Percentiles rank a stretch among this genome's conserved stretches.
phyloP scores from a whole-genome alignment of 2,113 vertebrate species.

The Aix galericulata region DNA sequence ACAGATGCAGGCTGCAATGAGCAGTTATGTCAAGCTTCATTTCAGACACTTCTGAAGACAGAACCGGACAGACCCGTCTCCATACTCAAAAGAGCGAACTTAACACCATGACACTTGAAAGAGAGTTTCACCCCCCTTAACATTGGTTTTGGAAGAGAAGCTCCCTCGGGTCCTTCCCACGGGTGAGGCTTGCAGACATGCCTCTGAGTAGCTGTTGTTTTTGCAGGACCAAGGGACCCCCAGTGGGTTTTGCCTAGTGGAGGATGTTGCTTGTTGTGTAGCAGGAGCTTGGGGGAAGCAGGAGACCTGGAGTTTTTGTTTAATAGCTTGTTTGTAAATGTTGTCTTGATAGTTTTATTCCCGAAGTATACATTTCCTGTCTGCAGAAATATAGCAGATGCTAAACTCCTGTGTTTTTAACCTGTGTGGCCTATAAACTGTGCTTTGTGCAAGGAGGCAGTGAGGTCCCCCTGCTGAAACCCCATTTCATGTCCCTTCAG shows the following conservation, averaged over 20 bases:
- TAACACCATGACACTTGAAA: fast-evolving
- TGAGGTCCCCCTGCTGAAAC: fast-evolving
- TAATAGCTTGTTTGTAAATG: background rate
- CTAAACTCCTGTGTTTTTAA: background rate
- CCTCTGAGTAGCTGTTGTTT: background rate
- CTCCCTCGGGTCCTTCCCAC: fast-evolving
- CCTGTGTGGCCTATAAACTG: background rate
- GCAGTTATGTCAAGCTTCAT: background rate
- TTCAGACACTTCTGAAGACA: background rate
- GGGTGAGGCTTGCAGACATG: fast-evolving
- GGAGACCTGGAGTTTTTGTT: background rate
- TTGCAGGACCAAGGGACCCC: background rate
- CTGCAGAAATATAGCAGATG: background rate
- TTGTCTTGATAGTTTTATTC: background rate
- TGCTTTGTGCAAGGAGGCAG: background rate
- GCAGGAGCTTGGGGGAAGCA: background rate
- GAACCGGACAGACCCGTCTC: background rate
- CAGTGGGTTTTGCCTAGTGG: fast-evolving
- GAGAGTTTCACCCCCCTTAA: fast-evolving
- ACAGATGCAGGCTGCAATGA: background rate
- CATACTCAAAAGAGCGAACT: fast-evolving
- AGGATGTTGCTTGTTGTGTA: background rate
- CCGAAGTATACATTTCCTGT: background rate
- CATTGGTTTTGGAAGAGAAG: background rate
- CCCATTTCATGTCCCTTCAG: fast-evolving